A percentile compares a stretch with the other conserved stretches of the same genome.
phyloP scores from a whole-genome alignment of 2,113 vertebrate species.

The Brachyistius frenatus region DNA sequence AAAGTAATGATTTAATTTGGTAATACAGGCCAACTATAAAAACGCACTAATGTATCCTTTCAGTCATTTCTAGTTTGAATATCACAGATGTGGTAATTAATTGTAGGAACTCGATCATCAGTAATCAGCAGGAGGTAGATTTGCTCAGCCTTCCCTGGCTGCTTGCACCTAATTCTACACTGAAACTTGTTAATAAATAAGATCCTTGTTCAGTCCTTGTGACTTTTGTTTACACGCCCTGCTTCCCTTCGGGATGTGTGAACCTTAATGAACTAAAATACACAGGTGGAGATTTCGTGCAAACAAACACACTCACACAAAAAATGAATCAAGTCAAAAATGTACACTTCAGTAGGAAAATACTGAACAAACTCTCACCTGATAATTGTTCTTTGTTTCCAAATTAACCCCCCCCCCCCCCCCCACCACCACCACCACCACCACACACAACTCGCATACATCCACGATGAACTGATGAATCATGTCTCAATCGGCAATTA shows the following conservation, averaged over 20 bases:
- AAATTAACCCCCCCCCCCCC: neutral
- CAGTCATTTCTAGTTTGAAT: neutral
- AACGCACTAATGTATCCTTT: neutral
- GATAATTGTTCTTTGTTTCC: slow-evolving; percentile 40
- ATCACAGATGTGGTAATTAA: neutral
- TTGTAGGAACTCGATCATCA: neutral
- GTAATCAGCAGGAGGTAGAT: slow-evolving; percentile 20
- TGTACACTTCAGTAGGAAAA: slow-evolving; percentile 53
- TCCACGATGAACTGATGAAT: slow-evolving; percentile 16
- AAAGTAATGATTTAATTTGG: neutral
- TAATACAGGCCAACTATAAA: neutral
- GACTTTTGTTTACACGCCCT: slow-evolving; percentile 44
- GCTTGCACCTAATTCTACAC: slow-evolving; percentile 1
- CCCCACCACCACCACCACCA: neutral
- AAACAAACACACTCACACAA: neutral
- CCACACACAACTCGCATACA: neutral
- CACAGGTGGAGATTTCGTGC: slow-evolving; percentile 36
- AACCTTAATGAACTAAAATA: slow-evolving; percentile 41
- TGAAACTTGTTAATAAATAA: slow-evolving; percentile 19
- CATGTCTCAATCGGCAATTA: slow-evolving; percentile 69
- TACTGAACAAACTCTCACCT: slow-evolving; percentile 40
- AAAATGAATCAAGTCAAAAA: slow-evolving; percentile 37
- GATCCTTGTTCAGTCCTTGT: slow-evolving; percentile 34
- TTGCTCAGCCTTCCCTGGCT: slow-evolving; percentile 5
- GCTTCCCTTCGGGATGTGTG: slow-evolving; percentile 19